Base-by-base conservation (phyloP, 2,113 vertebrate genomes). In the Lepisosteus oculatus region DNA sequence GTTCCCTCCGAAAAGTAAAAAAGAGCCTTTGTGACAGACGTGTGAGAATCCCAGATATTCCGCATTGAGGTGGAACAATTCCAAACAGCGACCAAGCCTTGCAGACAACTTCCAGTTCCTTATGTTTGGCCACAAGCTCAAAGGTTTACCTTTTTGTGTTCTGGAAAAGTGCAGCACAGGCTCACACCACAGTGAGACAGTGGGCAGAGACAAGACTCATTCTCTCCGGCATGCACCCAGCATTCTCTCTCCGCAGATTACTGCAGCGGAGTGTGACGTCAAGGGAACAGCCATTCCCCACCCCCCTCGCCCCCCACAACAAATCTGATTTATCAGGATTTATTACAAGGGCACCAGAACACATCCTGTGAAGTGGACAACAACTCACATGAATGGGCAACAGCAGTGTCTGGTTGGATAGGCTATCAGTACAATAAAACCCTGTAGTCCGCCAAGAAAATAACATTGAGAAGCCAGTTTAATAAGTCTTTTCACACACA, bases 261-360 rank as follows among this genome's bases (percentile, higher is more conserved):
- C 69, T 69, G 69, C 57, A 57, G 67, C 73, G 72, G 70, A 71
- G 77, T 65, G 74, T 75, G 74, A 74, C 66, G 43, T 80, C 78
- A 81, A 76, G 61, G 66, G 71, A 63, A 70, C 14, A 63, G 67
- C 67, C 1, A 17, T 5, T 45, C 5, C 67, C 67, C 66, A 3
- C 62, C 8, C 62, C 9, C 67, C 15, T n/a, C n/a, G 44, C 45
- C 51, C 13, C 59, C 51, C 62, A 76, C 14, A 13, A 57, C 80
- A 81, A 78, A 75, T 68, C 70, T 78, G 74, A 78, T 83, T 81
- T 72, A 75, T 78, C 78, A 78, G 66, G 47, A 44, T 51, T 29
- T 55, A 55, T 54, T 12, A 55, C 44, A 67, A n/a, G 56, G 14
- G 8, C 47, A 51, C 47, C 8, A 9, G 47, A 51, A 51, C 8